Conservation (phyloP, 2,113 vertebrate species). For the cattle (Bos taurus) region DNA sequence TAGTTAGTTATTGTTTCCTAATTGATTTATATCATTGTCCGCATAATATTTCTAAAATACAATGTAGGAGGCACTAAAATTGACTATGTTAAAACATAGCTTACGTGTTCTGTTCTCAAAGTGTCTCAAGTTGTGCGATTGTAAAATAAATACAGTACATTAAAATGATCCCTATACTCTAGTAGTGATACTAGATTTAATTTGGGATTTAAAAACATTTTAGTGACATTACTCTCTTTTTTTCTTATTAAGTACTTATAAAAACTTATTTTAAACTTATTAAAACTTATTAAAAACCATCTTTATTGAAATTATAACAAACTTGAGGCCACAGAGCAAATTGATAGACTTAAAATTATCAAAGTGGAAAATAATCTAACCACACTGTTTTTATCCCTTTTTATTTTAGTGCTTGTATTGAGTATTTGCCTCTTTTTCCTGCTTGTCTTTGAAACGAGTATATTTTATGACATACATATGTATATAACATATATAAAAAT, state of each 20-base stretch:
- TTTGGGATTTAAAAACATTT: slow-evolving; percentile 11
- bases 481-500: background rate
- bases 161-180: background rate
- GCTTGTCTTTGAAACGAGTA: background rate
- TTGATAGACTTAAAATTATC: background rate
- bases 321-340: background rate
- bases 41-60: background rate
- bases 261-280: too few species aligned
- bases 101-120: background rate
- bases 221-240: background rate
- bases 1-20: background rate
- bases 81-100: slow-evolving; percentile 4
- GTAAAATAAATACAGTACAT: background rate
- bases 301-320: slow-evolving; percentile 11
- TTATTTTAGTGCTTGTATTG: slow-evolving; percentile 4
- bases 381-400: background rate
- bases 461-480: background rate
- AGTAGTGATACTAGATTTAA: slow-evolving; percentile 9
- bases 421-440: slow-evolving; percentile 5
- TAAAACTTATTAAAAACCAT: background rate
- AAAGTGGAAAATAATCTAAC: background rate
- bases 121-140: background rate
- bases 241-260: background rate
- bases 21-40: background rate
- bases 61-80: background rate